Conservation (phyloP, 2,797 vertebrate species). For the Triplophysa yarkandensis region DNA sequence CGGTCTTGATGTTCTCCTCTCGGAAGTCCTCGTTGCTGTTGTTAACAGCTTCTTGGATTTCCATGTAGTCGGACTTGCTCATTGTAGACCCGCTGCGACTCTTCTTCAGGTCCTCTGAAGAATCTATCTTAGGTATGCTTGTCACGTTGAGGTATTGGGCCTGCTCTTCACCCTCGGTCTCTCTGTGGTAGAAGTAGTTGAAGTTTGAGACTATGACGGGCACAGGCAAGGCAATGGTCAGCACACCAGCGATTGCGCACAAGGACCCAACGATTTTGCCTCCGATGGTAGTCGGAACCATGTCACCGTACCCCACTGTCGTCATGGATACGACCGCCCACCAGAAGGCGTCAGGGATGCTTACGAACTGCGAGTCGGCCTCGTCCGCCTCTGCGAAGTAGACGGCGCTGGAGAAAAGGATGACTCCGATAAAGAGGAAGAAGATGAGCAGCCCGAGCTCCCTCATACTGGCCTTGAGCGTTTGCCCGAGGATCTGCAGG, state of each 20-base stretch:
- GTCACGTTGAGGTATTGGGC: constrained; percentile 87
- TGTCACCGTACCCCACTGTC: constrained; percentile 89
- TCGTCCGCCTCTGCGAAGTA: constrained; percentile 96
- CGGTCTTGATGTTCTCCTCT: constrained; percentile 93
- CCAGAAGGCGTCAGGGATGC: constrained; percentile 91
- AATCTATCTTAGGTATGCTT: constrained; percentile 87
- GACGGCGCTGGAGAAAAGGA: constrained; percentile 98
- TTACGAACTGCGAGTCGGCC: constrained; percentile 83
- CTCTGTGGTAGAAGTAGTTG: constrained; percentile 91
- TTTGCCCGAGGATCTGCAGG: constrained; percentile 95
- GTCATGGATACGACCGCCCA: constrained; percentile 93
- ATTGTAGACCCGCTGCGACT: constrained; percentile 91
- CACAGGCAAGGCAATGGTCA: constrained; percentile 89
- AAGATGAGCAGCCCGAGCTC: constrained; percentile 95
- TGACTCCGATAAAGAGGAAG: constrained; percentile 98
- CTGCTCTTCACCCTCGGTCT: constrained; percentile 90
- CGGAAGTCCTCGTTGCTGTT: constrained; percentile 94
- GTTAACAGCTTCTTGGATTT: constrained; percentile 89
- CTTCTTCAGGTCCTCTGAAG: constrained; percentile 87
- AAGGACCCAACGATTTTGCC: constrained; percentile 90
- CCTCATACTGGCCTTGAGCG: constrained; percentile 95
- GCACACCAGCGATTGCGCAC: constrained; percentile 86
- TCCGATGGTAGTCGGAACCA: constrained; percentile 88
- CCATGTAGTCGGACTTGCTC: constrained; percentile 90
- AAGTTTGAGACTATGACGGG: constrained; percentile 91